phyloP scores from a whole-genome alignment of 2,797 vertebrate genomes.

The Agapornis canus region DNA sequence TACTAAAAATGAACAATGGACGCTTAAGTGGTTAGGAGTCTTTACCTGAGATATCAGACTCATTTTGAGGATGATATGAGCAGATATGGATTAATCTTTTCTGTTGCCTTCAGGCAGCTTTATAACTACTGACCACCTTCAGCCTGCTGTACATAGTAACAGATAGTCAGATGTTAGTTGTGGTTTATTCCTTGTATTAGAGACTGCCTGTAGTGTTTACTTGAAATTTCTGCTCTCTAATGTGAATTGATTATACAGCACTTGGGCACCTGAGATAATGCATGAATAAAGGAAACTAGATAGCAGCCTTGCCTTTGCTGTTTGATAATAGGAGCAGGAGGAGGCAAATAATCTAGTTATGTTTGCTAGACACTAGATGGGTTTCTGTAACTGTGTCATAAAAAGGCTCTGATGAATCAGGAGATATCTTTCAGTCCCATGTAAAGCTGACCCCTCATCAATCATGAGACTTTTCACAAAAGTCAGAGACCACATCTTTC shows the following conservation, averaged over 20 bases:
- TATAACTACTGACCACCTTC: not conserved
- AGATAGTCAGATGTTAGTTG: not conserved
- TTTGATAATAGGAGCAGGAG: not conserved
- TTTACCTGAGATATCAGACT: not conserved
- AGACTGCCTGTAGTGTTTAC: not conserved
- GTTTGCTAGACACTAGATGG: not conserved
- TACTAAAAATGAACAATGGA: conserved; percentile 8
- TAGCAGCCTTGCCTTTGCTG: not conserved
- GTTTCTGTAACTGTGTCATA: not conserved
- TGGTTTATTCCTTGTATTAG: not conserved
- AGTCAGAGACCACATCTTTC: not conserved
- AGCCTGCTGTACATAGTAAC: not conserved
- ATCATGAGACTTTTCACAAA: not conserved
- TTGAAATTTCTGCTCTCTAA: not conserved
- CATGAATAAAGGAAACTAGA: not conserved
- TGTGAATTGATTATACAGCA: not conserved
- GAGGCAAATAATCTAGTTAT: not conserved
- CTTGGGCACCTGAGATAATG: not conserved
- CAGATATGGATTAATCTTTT: not conserved
- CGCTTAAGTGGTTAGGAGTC: not conserved
- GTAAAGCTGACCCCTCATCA: not conserved
- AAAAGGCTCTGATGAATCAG: not conserved
- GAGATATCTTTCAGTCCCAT: not conserved
- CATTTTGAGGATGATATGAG: not conserved
- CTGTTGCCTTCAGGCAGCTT: not conserved